phyloP scores from a whole-genome alignment of 2,797 vertebrate genomes.

The Orientallactaga sibirica region DNA sequence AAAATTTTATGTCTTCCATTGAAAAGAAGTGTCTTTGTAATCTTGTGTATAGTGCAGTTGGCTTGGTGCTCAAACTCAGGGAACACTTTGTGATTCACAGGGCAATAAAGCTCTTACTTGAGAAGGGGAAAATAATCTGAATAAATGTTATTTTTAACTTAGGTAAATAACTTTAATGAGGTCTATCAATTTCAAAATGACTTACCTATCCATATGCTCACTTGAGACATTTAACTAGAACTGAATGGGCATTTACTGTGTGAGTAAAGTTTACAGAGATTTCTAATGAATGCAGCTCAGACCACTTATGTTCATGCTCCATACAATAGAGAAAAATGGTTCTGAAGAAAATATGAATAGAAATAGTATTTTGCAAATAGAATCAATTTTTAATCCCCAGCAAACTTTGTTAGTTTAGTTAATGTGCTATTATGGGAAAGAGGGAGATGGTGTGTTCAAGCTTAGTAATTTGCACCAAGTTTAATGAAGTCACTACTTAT shows the following conservation, averaged over 20 bases:
- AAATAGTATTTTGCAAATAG: slow-evolving; percentile 36
- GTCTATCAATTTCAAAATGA: neutral
- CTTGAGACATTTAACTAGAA: neutral
- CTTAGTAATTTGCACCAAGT: slow-evolving; percentile 6
- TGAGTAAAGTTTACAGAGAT: slow-evolving; percentile 1
- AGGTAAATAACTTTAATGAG: neutral
- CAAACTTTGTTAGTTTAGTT: slow-evolving; percentile 6
- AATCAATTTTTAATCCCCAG: slow-evolving; percentile 44
- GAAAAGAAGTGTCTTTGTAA: too few relatives aligned
- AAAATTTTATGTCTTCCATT: too few relatives aligned
- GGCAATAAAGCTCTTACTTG: too few relatives aligned
- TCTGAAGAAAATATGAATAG: neutral
- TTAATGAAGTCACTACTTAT: slow-evolving; percentile 22
- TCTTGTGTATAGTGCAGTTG: too few relatives aligned
- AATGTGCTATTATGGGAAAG: neutral
- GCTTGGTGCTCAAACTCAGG: too few relatives aligned
- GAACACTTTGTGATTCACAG: too few relatives aligned
- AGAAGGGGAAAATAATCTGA: neutral
- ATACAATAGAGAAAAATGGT: slow-evolving; percentile 4
- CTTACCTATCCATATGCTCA: neutral
- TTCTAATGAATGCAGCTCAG: neutral
- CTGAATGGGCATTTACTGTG: neutral
- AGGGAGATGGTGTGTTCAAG: neutral
- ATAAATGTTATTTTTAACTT: neutral
- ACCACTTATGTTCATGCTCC: neutral